A percentile compares a stretch with the other conserved stretches of the same genome.
Evolutionary conservation across 1,140 invertebrate species (phyloP).

Genomic region (Polypedilum pembai): DNA sequence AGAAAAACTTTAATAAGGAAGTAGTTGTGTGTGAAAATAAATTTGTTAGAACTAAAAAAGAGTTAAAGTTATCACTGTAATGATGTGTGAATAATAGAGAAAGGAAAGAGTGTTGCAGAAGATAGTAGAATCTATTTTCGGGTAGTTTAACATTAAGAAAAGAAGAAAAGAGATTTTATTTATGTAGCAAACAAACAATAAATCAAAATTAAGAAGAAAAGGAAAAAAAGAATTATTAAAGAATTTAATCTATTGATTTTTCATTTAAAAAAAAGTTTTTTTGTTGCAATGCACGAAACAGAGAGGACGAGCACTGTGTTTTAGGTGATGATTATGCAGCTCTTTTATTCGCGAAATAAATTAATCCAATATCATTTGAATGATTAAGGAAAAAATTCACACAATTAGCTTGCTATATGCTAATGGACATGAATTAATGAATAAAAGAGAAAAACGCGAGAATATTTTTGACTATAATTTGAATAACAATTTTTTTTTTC

Average conservation of each 20-base stretch:
- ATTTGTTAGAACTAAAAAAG: background rate
- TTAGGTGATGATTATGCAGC: no score
- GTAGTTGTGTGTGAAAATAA: background rate
- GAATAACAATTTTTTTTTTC: background rate
- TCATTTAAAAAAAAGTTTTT: constrained; percentile 2
- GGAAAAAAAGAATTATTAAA: background rate
- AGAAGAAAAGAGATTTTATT: background rate
- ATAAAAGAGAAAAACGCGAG: no score
- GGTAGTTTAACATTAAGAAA: background rate
- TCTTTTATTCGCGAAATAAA: background rate
- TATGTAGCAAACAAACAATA: constrained; percentile 6
- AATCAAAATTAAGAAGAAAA: background rate
- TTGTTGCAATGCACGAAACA: no score
- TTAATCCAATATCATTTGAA: constrained; percentile 13
- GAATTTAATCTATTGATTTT: constrained; percentile 24
- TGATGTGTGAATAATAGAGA: constrained; percentile 13
- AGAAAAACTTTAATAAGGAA: background rate
- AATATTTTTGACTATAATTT: background rate
- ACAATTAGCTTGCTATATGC: constrained; percentile 11
- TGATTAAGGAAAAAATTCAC: constrained; percentile 3
- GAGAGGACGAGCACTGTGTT: no score
- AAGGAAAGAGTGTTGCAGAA: background rate
- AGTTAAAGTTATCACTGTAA: background rate
- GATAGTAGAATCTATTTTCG: background rate
- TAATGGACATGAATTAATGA: constrained; percentile 6